phyloP scores from a whole-genome alignment of 2,797 vertebrate genomes.

The Poecilia wingei region DNA sequence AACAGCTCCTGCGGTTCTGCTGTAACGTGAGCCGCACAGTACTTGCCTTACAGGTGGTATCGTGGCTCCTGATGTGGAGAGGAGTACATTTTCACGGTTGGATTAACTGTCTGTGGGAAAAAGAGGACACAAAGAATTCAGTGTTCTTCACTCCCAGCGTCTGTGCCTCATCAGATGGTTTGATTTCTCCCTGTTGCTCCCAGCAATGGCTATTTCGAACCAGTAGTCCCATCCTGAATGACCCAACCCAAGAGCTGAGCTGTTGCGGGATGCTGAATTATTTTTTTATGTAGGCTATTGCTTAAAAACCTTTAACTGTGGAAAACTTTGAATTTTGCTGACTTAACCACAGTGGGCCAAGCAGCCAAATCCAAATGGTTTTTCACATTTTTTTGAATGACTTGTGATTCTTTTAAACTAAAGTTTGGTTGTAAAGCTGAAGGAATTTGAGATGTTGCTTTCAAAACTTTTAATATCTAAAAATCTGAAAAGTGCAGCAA shows the following conservation, averaged over 20 bases:
- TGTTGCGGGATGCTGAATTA: not conserved
- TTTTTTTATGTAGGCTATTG: not conserved
- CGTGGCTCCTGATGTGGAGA: not conserved
- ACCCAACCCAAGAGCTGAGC: conserved; percentile 6
- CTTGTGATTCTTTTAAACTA: not conserved
- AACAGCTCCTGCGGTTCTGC: not conserved
- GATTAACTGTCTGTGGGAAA: conserved; percentile 23
- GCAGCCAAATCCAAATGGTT: not conserved
- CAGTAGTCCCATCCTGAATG: not conserved
- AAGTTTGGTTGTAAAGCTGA: not conserved
- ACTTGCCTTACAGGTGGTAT: not conserved
- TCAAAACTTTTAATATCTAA: not conserved
- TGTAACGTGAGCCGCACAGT: not conserved
- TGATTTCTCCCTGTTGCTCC: conserved; percentile 39
- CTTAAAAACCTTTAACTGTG: not conserved
- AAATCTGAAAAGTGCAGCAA: not conserved
- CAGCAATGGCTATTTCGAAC: conserved; percentile 42
- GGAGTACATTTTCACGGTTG: conserved; percentile 14
- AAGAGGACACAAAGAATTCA: conserved; percentile 6
- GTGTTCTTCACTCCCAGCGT: conserved; percentile 26
- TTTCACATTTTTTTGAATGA: too few relatives aligned
- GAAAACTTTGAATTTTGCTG: not conserved
- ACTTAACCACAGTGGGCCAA: not conserved
- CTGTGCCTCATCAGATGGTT: conserved; percentile 53
- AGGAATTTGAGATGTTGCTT: not conserved